phyloP scores from a whole-genome alignment of 2,888 invertebrate species.

The Pristionchus maxplancki region DNA sequence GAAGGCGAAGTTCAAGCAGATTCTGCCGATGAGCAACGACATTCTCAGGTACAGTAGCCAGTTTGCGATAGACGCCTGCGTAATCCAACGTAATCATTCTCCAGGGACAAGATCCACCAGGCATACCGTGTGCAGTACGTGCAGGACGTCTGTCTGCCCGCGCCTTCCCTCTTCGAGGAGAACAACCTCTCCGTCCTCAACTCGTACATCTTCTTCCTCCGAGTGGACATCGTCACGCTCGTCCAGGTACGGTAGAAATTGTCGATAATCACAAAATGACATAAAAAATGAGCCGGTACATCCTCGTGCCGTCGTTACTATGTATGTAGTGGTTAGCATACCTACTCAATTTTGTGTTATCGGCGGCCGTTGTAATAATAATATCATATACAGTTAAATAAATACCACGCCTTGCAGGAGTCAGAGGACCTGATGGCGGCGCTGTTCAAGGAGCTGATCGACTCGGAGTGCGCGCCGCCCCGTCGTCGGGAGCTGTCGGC shows the following conservation, averaged over 20 bases:
- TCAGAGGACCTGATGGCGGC: slow-evolving; percentile 97
- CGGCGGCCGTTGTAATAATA: neutral
- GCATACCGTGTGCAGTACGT: slow-evolving; percentile 99
- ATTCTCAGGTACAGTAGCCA: slow-evolving; percentile 84
- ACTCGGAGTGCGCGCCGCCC: slow-evolving; percentile 88
- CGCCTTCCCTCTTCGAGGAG: slow-evolving; percentile 99
- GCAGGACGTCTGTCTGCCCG: slow-evolving; percentile 95
- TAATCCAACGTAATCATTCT: slow-evolving; percentile 13
- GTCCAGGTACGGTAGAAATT: slow-evolving; percentile 82
- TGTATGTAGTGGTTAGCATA: neutral
- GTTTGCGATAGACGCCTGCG: neutral
- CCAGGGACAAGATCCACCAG: slow-evolving; percentile 94
- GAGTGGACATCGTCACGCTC: slow-evolving; percentile 98
- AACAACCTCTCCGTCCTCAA: slow-evolving; percentile 96
- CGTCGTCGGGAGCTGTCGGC: slow-evolving; percentile 94
- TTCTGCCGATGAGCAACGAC: slow-evolving; percentile 93
- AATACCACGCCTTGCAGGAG: slow-evolving; percentile 83
- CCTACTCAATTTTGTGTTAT: neutral
- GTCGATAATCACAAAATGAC: neutral
- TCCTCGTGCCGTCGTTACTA: neutral
- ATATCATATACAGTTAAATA: too few species aligned
- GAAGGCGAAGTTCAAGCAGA: slow-evolving; percentile 85
- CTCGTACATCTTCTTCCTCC: slow-evolving; percentile 99
- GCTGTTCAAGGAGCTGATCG: slow-evolving; percentile 92
- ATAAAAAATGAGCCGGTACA: neutral